Conservation (phyloP, 2,113 vertebrate genomes). For the Heterotis niloticus region DNA sequence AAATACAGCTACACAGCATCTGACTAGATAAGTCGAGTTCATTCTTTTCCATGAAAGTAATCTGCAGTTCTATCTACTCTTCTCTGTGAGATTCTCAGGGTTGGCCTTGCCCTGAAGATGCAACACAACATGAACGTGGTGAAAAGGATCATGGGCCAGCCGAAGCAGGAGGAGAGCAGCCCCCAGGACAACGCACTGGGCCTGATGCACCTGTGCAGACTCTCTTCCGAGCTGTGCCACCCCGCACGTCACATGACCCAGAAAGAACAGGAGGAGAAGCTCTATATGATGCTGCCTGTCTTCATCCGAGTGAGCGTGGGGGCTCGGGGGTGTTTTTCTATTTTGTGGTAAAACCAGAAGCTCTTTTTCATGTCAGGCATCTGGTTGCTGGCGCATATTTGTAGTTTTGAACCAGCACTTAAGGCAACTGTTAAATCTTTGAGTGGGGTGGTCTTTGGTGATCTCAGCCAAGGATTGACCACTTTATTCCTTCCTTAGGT, state of each 20-base stretch:
- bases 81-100: slow-evolving; percentile 53
- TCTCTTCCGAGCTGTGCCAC: slow-evolving; percentile 94
- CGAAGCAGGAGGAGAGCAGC: slow-evolving; percentile 94
- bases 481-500: slow-evolving; percentile 70
- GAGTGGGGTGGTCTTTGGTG: neutral
- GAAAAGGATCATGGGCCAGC: slow-evolving; percentile 98
- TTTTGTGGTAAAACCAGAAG: neutral
- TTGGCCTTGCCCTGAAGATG: slow-evolving; percentile 68
- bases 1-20: too few species aligned
- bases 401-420: neutral
- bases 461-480: too few species aligned
- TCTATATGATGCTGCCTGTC: slow-evolving; percentile 98
- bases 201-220: slow-evolving; percentile 93
- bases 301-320: slow-evolving; percentile 84
- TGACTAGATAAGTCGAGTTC: too few species aligned
- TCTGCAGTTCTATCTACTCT: too few species aligned
- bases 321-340: neutral
- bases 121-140: slow-evolving; percentile 97
- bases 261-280: slow-evolving; percentile 98
- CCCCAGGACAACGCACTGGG: slow-evolving; percentile 96
- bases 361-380: too few species aligned
- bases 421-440: slow-evolving; percentile 24
- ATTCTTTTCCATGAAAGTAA: too few species aligned
- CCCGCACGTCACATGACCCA: slow-evolving; percentile 97
- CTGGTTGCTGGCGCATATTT: too few species aligned